Conservation (phyloP, 2,113 vertebrate species). For the Chlorodrepanis virens region DNA sequence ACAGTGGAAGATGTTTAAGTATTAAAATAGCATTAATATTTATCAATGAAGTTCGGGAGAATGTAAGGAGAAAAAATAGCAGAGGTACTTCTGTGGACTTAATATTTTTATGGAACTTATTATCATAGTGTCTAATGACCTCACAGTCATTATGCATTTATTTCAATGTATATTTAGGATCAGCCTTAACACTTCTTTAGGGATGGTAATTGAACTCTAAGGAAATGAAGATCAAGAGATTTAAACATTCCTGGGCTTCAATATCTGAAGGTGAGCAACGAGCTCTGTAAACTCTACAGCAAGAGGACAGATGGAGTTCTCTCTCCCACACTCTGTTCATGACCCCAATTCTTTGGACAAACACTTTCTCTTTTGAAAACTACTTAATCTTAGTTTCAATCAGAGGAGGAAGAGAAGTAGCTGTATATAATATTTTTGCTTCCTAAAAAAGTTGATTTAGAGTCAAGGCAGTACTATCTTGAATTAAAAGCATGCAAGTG, state of each 20-base stretch:
- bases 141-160: slow-evolving; percentile 23
- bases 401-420: not conserved
- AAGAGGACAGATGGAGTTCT: not conserved
- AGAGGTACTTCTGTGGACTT: not conserved
- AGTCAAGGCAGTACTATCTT: not conserved
- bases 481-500: not conserved
- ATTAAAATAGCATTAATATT: slow-evolving; percentile 62
- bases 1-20: slow-evolving; percentile 3
- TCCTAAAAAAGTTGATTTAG: not conserved
- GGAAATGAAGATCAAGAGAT: slow-evolving; percentile 6
- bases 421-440: not conserved
- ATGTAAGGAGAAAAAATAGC: slow-evolving; percentile 8
- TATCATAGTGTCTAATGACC: not conserved
- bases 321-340: not conserved
- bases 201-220: not conserved
- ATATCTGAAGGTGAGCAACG: not conserved
- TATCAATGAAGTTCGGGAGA: slow-evolving; percentile 23
- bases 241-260: not conserved
- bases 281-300: not conserved
- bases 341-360: not conserved
- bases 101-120: slow-evolving; percentile 21
- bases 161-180: slow-evolving; percentile 40
- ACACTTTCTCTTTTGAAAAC: not conserved
- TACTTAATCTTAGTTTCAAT: not conserved
- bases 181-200: not conserved